phyloP scores from a whole-genome alignment of 2,797 vertebrate species.

The Rhodeus uyekii region DNA sequence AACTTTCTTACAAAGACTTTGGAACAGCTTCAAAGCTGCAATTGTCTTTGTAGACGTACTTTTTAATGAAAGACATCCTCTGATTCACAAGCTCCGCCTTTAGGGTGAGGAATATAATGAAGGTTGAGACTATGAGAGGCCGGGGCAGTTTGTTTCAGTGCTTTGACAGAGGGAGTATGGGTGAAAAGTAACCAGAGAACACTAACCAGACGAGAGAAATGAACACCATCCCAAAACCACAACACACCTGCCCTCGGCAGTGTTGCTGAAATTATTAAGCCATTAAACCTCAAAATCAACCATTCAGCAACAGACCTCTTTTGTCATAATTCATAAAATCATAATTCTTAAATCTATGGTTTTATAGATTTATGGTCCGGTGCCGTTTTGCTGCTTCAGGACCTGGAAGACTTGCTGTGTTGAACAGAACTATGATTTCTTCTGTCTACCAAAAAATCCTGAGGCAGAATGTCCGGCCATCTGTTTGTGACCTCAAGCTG shows the following conservation, averaged over 20 bases:
- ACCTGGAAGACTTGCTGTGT: no score
- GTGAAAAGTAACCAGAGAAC: constrained; percentile 56
- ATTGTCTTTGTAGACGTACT: not conserved
- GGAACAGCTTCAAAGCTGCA: not conserved
- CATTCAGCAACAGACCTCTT: constrained; percentile 16
- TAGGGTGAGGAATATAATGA: constrained; percentile 31
- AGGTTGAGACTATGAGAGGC: not conserved
- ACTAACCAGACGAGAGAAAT: constrained; percentile 38
- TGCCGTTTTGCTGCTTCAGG: no score
- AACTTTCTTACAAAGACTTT: not conserved
- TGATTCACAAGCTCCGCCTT: constrained; percentile 15
- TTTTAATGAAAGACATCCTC: not conserved
- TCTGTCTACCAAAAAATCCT: no score
- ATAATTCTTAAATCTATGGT: constrained; percentile 12
- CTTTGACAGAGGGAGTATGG: constrained; percentile 28
- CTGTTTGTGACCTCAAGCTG: no score
- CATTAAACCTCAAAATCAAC: constrained; percentile 42
- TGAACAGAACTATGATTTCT: no score
- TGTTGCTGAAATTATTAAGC: constrained; percentile 55
- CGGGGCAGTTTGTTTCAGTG: constrained; percentile 37
- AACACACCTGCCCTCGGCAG: constrained; percentile 63
- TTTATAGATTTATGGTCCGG: no score
- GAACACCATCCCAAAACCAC: constrained; percentile 51
- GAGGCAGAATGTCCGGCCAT: no score
- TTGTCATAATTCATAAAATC: constrained; percentile 32